These are phyloP conservation scores for Eptesicus fuscus DNA, from an alignment of 2,113 vertebrate genomes.

Conservation along the genomic window DNA sequence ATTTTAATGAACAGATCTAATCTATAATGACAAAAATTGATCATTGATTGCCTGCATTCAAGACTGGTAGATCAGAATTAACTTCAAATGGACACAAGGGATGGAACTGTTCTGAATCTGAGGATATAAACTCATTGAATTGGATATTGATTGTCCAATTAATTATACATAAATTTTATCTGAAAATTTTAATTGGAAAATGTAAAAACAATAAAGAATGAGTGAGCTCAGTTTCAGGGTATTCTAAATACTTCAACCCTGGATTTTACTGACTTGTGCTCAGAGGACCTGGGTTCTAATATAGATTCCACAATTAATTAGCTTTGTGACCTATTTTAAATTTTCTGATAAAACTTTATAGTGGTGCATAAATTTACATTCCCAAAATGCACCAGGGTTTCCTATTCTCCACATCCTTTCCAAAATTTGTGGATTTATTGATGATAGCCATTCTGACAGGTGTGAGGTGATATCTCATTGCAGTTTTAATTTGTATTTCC, in stretches of 20 bases:
- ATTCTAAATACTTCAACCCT: background rate
- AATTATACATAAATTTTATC: background rate
- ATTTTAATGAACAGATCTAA: background rate
- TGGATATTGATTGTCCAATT: background rate
- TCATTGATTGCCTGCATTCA: background rate
- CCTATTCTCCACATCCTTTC: background rate
- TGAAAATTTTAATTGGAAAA: conserved; percentile 27
- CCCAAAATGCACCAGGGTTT: background rate
- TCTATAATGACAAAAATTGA: background rate
- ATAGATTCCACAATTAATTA: conserved; percentile 49
- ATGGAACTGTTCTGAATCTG: background rate
- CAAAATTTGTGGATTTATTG: background rate
- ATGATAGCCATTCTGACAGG: background rate
- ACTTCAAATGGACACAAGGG: background rate
- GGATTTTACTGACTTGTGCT: conserved; percentile 35
- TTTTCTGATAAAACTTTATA: background rate
- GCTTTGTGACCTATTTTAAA: conserved; percentile 43
- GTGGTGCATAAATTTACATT: background rate
- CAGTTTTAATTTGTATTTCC: background rate
- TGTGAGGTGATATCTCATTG: background rate
- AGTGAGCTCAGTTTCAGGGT: background rate
- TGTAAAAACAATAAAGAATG: background rate
- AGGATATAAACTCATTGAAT: background rate
- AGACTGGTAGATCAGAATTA: background rate
- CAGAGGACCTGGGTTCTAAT: conserved; percentile 29